Evolutionary conservation across 2,888 invertebrate genomes (phyloP).

Genomic region (Leptopilina drosophilae): DNA sequence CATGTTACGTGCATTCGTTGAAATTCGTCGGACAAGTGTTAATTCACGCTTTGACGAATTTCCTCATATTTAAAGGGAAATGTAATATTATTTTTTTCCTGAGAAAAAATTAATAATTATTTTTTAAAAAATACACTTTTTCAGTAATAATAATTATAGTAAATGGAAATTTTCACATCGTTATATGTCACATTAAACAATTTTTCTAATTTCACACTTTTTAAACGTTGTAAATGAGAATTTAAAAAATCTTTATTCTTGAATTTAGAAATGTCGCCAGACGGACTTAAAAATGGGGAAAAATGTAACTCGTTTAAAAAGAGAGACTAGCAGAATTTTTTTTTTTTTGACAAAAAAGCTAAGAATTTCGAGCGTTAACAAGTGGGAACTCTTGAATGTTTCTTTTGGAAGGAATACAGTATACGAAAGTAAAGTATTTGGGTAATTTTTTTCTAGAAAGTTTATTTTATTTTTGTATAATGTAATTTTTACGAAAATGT

Average conservation of each 20-base stretch:
- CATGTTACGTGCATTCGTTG: constrained; percentile 27
- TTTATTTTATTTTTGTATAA: background rate
- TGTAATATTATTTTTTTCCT: background rate
- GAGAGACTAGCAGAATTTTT: background rate
- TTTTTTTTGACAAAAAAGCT: background rate
- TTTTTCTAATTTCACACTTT: background rate
- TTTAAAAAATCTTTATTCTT: background rate
- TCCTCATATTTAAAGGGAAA: constrained; percentile 12
- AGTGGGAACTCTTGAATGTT: background rate
- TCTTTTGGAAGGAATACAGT: background rate
- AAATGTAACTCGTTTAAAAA: background rate
- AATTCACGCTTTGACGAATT: constrained; percentile 24
- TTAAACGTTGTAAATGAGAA: constrained; percentile 8
- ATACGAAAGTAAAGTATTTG: background rate
- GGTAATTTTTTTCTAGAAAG: background rate
- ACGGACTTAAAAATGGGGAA: background rate
- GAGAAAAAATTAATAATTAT: too few relatives aligned
- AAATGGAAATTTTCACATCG: background rate
- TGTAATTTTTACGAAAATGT: too few relatives aligned
- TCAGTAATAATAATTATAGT: too few relatives aligned
- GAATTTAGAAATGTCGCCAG: background rate
- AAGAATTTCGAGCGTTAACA: background rate
- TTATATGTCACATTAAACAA: background rate
- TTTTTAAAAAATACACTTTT: too few relatives aligned
- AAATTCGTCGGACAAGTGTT: constrained; percentile 33